Base-by-base conservation (phyloP, 2,113 vertebrate species). In the Tonatia bakeri region DNA sequence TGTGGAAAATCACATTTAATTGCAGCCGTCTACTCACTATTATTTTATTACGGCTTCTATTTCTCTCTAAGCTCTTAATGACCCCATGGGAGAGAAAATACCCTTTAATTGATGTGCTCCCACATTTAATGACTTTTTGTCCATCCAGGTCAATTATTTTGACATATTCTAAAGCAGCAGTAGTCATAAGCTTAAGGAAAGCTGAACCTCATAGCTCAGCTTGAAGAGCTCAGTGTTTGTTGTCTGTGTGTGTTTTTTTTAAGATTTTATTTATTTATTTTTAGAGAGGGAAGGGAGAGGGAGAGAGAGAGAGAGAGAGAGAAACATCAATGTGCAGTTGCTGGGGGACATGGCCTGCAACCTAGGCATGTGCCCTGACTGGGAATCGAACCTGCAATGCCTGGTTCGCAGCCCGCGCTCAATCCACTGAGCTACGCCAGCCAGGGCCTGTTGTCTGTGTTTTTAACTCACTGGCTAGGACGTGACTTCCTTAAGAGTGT, bases 1-100 rank as follows among this genome's bases (percentile, higher is more conserved):
- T 36, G 87, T 56, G 61, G 73, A 70, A 97, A 95, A 94, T 96
- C 88, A 96, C 81, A 94, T 91, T 96, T 96, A 98, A 97, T 97
- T 97, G 94, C 40, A 59, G 72, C 87, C 50, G 47, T 70, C 97
- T 98, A 92, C 87, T 92, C 45, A 86, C 38, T 73, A 81, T 76
- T 59, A 36, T 86, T 97, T 96, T 61, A 28, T 65, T 90, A 17
- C 87, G 82, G 31, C 56, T 93, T 97, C 56, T 77, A 14, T 92
- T 95, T 92, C 95, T 28, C 94, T 83, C 45, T 40, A 95, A 94
- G 52, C 72, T 81, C 85, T 61, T 94, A 14, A 47, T 45, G 87
- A 81, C 85, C 33, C 85, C 54, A 52, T 64, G 56, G 75, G 86
- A 96, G 69, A 67, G 4, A 43, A 92, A 33, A 90, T 90, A 94